Conservation (phyloP, 2,113 vertebrate genomes). For the Engraulis encrasicolus region DNA sequence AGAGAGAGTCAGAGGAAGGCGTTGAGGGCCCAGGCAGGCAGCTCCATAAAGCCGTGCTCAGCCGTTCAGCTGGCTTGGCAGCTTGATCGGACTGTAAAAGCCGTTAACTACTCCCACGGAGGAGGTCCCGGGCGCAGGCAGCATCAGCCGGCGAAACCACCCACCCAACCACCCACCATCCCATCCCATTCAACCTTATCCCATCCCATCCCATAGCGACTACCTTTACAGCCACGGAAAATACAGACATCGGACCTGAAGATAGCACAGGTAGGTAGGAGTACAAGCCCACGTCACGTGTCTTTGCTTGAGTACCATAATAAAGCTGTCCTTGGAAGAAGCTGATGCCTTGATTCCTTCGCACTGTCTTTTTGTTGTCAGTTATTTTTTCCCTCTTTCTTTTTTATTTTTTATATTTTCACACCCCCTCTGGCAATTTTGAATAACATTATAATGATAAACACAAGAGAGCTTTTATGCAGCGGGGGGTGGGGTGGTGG, state of each 20-base stretch:
- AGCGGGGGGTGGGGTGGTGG: neutral
- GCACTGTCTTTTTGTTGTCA: neutral
- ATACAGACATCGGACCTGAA: neutral
- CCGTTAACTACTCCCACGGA: neutral
- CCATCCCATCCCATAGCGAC: no score
- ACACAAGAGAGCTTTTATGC: slow-evolving; percentile 16
- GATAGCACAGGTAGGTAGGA: neutral
- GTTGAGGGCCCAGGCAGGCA: neutral
- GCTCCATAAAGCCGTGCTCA: slow-evolving; percentile 12
- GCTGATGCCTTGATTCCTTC: slow-evolving; percentile 16
- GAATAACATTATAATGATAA: slow-evolving; percentile 21
- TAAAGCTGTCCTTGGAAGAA: slow-evolving; percentile 14
- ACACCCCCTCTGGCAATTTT: slow-evolving; percentile 7
- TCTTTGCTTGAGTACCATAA: neutral
- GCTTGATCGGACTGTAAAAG: slow-evolving; percentile 36
- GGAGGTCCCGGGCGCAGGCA: neutral
- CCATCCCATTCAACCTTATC: no score
- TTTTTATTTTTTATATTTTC: neutral
- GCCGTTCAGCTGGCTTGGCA: slow-evolving; percentile 28
- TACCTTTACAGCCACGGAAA: neutral
- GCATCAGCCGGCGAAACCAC: neutral
- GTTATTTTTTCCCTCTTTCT: neutral
- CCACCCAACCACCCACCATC: neutral
- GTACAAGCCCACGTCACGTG: neutral
- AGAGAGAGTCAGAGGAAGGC: neutral